Base-by-base conservation (phyloP, 64 coral and sea anemone species). In the Dendrophyllia cribrosa region DNA sequence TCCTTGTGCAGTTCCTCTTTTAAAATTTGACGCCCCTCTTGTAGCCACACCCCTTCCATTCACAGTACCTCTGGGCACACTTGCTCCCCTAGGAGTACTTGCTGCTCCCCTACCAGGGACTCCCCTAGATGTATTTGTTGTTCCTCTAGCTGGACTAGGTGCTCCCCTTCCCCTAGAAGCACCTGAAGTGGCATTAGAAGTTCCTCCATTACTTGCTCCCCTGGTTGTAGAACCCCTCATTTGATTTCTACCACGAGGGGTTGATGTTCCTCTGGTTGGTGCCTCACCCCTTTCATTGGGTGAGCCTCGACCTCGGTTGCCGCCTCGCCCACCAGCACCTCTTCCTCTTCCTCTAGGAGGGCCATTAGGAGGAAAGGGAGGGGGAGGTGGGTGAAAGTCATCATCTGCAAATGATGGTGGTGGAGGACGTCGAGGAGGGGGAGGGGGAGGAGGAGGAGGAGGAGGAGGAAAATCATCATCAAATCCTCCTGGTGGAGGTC, bases 311-410 rank as follows among this genome's bases (percentile, higher is more conserved):
- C 59, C 78, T 45, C 45, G 61, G 20, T 53, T 83, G 15, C 76
- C 56, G 68, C 76, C 66, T 9, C 67, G 56, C 25, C 61, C 58
- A 64, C 46, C 51, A 15, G 65, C 51, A 48, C 66, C 82, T 84
- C 73, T 90, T 6, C 75, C 58, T 68, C 70, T 86, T 9, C 87
- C 78, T 53, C 87, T 89, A 17, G 73, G n/a, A 13, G 80, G 80
- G 17, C 75, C 48, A 77, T 77, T 77, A n/a, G 49, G n/a, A 77
- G n/a, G 75, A 49, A 51, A 77, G 1, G 80, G 62, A 51, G 80
- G 55, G 3, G 77, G 80, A 49, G 80, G 61, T 19, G 45, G 45
- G 43, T 84, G 45, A 84, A 84, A 84, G 45, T 84, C 80, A 67
- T 84, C 80, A 50, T 84, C 80, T 15, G 63, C 45, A 70, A 67